A percentile compares a stretch with the other conserved stretches of the same genome.
These are phyloP conservation scores for Diphyllodes magnificus DNA, from an alignment of 2,113 vertebrate genomes.

Conservation along the genomic window DNA sequence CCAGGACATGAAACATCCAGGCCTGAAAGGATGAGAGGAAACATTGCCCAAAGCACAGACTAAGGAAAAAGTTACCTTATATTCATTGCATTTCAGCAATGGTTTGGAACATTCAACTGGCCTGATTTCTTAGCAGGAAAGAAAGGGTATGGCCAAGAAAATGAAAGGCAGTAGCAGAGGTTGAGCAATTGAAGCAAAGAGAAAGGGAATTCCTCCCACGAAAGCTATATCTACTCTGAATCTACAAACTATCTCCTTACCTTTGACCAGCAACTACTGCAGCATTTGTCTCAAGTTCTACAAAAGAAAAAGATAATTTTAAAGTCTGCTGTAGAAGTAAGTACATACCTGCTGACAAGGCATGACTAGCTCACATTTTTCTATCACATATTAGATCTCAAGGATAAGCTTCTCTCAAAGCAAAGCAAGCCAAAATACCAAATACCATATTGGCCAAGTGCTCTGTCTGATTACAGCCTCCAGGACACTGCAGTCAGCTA, in stretches of 20 bases:
- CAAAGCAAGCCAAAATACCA: neutral
- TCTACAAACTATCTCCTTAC: constrained; percentile 69
- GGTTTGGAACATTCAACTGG: neutral
- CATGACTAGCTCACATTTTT: constrained; percentile 3
- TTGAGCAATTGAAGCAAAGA: neutral
- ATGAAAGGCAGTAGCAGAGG: neutral
- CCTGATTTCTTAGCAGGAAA: neutral
- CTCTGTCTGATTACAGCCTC: neutral
- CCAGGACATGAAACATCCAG: neutral
- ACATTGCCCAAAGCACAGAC: neutral
- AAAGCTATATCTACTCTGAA: constrained; percentile 36
- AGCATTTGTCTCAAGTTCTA: constrained; percentile 77
- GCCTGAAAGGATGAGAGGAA: neutral
- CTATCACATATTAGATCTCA: neutral
- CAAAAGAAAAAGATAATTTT: constrained; percentile 67
- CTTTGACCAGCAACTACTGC: constrained; percentile 73
- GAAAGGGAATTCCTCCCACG: neutral
- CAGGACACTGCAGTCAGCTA: neutral
- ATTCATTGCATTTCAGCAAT: neutral
- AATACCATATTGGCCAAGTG: neutral
- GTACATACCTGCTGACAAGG: constrained; percentile 17
- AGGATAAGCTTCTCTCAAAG: neutral
- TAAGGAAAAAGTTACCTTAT: neutral
- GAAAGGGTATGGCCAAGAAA: neutral
- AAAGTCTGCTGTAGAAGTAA: constrained; percentile 34